Percentiles rank a stretch among this genome's conserved stretches.
phyloP scores from a whole-genome alignment of 2,888 invertebrate genomes.

The Acleris laterana region DNA sequence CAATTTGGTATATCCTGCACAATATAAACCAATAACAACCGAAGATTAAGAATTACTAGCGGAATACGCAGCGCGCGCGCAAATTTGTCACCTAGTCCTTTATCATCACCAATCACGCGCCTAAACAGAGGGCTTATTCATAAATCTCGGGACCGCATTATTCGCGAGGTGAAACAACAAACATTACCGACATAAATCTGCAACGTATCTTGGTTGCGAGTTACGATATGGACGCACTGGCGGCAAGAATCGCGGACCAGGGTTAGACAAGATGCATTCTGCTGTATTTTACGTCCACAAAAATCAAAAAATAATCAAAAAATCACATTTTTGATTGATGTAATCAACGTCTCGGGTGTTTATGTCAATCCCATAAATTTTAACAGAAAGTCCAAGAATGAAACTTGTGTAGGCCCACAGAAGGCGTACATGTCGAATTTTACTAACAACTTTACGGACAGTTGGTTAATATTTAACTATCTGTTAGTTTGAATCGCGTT shows the following conservation, averaged over 20 bases:
- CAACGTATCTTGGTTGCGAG: slow-evolving; percentile 77
- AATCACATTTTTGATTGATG: background rate
- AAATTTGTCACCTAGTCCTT: slow-evolving; percentile 53
- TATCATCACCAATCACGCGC: slow-evolving; percentile 75
- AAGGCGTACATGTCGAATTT: no score
- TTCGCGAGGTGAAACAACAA: slow-evolving; percentile 83
- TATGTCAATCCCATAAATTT: no score
- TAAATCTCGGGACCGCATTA: slow-evolving; percentile 78
- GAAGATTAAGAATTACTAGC: slow-evolving; percentile 23
- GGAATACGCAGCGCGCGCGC: slow-evolving; percentile 15
- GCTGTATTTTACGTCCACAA: no score
- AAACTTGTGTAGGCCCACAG: no score
- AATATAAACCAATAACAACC: background rate
- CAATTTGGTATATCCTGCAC: background rate
- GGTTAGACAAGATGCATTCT: background rate
- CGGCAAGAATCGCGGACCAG: background rate
- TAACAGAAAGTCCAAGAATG: no score
- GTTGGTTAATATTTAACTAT: no score
- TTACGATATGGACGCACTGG: slow-evolving; percentile 57
- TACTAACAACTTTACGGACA: no score
- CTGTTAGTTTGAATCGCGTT: no score
- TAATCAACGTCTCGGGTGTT: no score
- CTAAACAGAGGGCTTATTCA: slow-evolving; percentile 76
- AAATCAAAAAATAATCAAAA: slow-evolving; percentile 1
- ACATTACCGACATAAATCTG: slow-evolving; percentile 84